Conservation (phyloP, 2,113 vertebrate genomes). For the Fukomys damarensis region DNA sequence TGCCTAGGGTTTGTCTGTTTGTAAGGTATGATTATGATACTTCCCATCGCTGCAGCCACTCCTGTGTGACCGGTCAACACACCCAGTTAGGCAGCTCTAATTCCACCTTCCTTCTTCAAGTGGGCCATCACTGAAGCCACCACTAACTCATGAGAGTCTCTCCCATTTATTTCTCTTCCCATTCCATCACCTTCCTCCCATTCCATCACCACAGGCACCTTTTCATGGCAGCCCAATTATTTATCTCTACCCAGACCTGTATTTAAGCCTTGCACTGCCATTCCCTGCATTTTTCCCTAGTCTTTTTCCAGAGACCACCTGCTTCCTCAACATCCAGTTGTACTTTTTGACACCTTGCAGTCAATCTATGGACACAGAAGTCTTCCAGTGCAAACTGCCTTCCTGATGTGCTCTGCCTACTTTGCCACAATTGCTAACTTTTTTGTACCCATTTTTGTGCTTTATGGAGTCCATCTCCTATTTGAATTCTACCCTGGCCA, state of each 20-base stretch:
- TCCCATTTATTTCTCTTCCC: not conserved
- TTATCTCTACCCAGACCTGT: not conserved
- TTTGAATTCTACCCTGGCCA: not conserved
- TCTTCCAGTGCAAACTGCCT: not conserved
- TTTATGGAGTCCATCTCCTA: not conserved
- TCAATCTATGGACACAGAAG: rapidly evolving
- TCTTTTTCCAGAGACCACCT: not conserved
- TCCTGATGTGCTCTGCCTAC: not conserved
- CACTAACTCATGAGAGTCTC: not conserved
- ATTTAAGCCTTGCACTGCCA: rapidly evolving
- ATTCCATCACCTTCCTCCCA: not conserved
- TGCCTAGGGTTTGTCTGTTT: not conserved
- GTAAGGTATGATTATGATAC: not conserved
- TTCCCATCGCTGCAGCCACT: too few species aligned
- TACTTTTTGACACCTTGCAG: not conserved
- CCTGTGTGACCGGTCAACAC: not conserved
- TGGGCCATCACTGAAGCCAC: too few species aligned
- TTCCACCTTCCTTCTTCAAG: not conserved
- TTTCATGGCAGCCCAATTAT: too few species aligned
- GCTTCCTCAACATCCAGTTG: rapidly evolving
- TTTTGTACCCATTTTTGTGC: not conserved
- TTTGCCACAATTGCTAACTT: not conserved
- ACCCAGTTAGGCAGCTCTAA: not conserved
- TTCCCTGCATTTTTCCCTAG: not conserved
- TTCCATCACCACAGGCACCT: not conserved